Evolutionary conservation across 2,888 invertebrate species (phyloP), one percentile per base, ranked within the genome.

Genomic region (Sepiola atlantica): DNA sequence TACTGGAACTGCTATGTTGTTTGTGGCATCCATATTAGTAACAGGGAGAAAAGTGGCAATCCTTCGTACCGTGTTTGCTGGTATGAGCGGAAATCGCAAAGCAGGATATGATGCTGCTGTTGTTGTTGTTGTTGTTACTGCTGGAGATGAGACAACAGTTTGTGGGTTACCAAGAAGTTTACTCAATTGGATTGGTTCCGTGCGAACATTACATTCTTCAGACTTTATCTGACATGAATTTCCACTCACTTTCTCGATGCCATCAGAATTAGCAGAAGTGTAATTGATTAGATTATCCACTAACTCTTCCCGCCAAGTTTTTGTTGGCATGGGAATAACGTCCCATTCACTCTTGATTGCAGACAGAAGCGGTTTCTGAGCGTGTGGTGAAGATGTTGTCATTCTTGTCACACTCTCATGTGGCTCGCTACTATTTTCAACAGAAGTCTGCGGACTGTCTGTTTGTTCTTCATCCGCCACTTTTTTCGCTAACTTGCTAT

Each of bases 161-260:
- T 54, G 28, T 1, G 92, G 92, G n/a, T 14, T 28, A 18, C 55
- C 92, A 28, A 92, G n/a, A 45, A 92, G 92, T 16, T 92, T 92
- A 2, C 54, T 92, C 54, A 92, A 55, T n/a, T 92, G 92, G 92
- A 35, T 92, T 14, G 92, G 92, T 92, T 92, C 92, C 28, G 92
- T 92, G 6, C 54, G 92, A 28, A 92, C 28, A 10, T 92, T 54
- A 28, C 45, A 28, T 28, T 55, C 45, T 55, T 92, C 92, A 14
- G 92, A 55, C n/a, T 54, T 92, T 16, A 24, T 92, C 54, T 45
- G 92, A 14, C n/a, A n/a, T n/a, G 28, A 24, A 35, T 55, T 45
- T 12, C 16, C 28, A 1, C 24, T 45, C 0, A 16, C 21, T 3
- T 55, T 28, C 2, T 55, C 45, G 24, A 20, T 45, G n/a, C 54